Percentiles rank a stretch among this genome's conserved stretches.
phyloP scores from a whole-genome alignment of 1,140 invertebrate species.

The Nomia melanderi region DNA sequence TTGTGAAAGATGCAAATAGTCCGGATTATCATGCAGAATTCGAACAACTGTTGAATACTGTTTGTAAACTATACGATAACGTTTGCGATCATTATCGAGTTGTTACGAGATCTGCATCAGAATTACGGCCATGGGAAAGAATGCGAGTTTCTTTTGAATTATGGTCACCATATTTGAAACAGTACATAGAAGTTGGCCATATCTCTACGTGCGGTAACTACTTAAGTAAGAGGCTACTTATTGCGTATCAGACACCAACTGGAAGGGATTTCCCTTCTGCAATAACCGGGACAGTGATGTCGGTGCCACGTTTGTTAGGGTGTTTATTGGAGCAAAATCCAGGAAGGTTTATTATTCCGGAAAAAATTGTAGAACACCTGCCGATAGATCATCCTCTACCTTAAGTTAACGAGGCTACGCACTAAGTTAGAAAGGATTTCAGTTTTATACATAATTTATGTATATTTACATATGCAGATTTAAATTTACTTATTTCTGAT shows the following conservation, averaged over 20 bases:
- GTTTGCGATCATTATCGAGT: constrained; percentile 85
- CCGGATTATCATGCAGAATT: constrained; percentile 79
- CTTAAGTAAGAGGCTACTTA: constrained; percentile 86
- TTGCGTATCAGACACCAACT: constrained; percentile 81
- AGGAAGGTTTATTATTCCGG: constrained; percentile 67
- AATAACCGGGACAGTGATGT: constrained; percentile 84
- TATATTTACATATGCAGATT: neutral
- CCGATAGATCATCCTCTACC: neutral
- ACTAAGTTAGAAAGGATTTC: neutral
- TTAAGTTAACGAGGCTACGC: neutral
- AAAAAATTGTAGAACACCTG: constrained; percentile 39
- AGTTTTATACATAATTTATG: neutral
- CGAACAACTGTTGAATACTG: constrained; percentile 75
- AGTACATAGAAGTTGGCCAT: constrained; percentile 85
- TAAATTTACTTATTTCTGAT: neutral
- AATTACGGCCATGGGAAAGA: constrained; percentile 83
- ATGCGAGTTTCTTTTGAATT: constrained; percentile 85
- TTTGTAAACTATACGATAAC: constrained; percentile 81
- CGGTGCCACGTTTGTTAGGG: constrained; percentile 84
- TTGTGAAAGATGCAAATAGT: constrained; percentile 73
- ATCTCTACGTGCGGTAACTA: constrained; percentile 84
- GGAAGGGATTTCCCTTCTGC: constrained; percentile 82
- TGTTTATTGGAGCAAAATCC: constrained; percentile 85
- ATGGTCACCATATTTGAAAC: constrained; percentile 82
- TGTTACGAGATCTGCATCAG: constrained; percentile 80